Percentiles rank a stretch among this genome's conserved stretches.
These are phyloP conservation scores for Bubo bubo DNA, from an alignment of 2,113 vertebrate genomes.

Conservation along the genomic window DNA sequence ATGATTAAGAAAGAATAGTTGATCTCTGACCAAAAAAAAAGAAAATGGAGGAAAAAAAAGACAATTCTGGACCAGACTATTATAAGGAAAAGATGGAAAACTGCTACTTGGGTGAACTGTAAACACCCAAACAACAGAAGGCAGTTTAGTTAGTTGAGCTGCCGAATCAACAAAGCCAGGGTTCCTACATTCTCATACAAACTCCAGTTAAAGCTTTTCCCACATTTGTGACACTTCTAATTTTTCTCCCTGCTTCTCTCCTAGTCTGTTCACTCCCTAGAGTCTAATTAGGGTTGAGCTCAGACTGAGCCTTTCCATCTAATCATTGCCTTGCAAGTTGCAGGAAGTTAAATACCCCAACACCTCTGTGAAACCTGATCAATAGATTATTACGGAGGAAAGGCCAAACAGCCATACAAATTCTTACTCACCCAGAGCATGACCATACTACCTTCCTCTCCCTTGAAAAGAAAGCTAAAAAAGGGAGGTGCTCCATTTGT, in stretches of 20 bases:
- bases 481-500: background rate
- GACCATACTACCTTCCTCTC: background rate
- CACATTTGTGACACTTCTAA: background rate
- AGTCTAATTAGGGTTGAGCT: constrained; percentile 22
- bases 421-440: background rate
- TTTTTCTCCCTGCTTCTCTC: background rate
- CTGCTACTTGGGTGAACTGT: background rate
- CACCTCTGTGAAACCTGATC: background rate
- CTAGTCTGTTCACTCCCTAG: background rate
- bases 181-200: background rate
- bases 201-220: background rate
- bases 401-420: background rate
- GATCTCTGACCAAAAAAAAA: background rate
- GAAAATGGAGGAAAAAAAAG: no score
- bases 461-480: background rate
- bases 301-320: background rate
- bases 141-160: background rate
- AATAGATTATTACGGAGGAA: background rate
- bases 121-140: background rate
- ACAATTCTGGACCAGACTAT: background rate
- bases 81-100: background rate
- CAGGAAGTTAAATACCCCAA: background rate
- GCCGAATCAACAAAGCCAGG: background rate
- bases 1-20: background rate
- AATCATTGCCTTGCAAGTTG: background rate